phyloP scores from a whole-genome alignment of 2,797 vertebrate genomes.

The Falco peregrinus region DNA sequence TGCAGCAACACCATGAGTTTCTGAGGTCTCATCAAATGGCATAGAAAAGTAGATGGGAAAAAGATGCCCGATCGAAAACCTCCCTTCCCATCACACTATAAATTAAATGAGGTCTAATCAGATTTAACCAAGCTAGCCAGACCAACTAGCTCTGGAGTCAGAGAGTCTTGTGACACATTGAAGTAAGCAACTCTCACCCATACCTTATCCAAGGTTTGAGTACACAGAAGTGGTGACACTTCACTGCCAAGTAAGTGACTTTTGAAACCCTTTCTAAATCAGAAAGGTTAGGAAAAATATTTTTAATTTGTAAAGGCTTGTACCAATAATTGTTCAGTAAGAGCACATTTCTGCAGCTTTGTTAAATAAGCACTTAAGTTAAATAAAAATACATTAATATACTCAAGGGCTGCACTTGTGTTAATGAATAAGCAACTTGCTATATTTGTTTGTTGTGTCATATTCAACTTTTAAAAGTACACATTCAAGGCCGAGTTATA shows the following conservation, averaged over 20 bases:
- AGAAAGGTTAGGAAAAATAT: background rate
- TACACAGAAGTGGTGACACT: background rate
- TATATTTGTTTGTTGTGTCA: background rate
- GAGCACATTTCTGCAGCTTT: background rate
- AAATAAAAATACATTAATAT: background rate
- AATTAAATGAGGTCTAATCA: background rate
- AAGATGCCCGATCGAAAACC: background rate
- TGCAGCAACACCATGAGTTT: fast-evolving
- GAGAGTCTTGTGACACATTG: background rate
- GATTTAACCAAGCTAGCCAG: background rate
- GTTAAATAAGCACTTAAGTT: background rate
- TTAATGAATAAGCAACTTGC: background rate
- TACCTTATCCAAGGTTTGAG: background rate
- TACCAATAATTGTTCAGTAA: background rate
- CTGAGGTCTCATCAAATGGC: background rate
- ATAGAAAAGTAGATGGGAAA: background rate
- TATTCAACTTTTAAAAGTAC: background rate
- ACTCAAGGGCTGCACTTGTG: background rate
- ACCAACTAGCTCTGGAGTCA: background rate
- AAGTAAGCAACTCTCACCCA: background rate
- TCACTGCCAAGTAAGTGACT: background rate
- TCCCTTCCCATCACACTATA: background rate
- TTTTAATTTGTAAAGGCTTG: background rate
- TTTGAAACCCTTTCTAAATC: background rate
- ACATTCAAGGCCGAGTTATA: background rate